A percentile compares a stretch with the other conserved stretches of the same genome.
Evolutionary conservation across 2,888 invertebrate species (phyloP).

Genomic region (Deilephila elpenor): DNA sequence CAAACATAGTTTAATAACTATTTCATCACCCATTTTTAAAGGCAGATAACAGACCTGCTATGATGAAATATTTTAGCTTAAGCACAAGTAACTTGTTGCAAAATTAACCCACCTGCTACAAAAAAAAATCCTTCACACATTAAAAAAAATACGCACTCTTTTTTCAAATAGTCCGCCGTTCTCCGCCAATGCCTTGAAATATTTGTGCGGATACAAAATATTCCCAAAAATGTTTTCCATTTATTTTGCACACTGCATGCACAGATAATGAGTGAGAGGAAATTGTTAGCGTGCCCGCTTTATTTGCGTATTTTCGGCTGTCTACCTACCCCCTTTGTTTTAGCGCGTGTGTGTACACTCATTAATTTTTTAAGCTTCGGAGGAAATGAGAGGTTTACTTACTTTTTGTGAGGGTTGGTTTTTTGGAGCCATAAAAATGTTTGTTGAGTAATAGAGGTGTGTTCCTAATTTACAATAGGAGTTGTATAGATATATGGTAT

Average conservation of each 20-base stretch:
- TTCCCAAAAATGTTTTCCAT: constrained; percentile 47
- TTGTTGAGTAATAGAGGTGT: background rate
- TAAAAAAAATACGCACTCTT: background rate
- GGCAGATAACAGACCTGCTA: too few relatives aligned
- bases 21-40: too few relatives aligned
- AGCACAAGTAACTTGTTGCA: too few relatives aligned
- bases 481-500: too few relatives aligned
- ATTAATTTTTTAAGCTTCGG: constrained; percentile 69
- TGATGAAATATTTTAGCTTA: too few relatives aligned
- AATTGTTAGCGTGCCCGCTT: constrained; percentile 69
- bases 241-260: constrained; percentile 53
- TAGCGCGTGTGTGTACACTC: constrained; percentile 73
- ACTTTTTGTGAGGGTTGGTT: constrained; percentile 34
- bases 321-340: constrained; percentile 65
- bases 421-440: constrained; percentile 23
- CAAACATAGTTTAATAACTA: too few relatives aligned
- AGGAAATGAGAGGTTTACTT: constrained; percentile 69
- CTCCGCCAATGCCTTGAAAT: background rate
- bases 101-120: too few relatives aligned
- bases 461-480: background rate
- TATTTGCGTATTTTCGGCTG: constrained; percentile 74
- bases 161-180: background rate
- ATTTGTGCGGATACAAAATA: constrained; percentile 28
- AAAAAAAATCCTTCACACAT: background rate
- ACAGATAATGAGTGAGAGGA: constrained; percentile 71